Percentiles rank a stretch among this genome's conserved stretches.
These are phyloP conservation scores for Poecile atricapillus DNA, from an alignment of 2,113 vertebrate genomes.

Conservation along the genomic window DNA sequence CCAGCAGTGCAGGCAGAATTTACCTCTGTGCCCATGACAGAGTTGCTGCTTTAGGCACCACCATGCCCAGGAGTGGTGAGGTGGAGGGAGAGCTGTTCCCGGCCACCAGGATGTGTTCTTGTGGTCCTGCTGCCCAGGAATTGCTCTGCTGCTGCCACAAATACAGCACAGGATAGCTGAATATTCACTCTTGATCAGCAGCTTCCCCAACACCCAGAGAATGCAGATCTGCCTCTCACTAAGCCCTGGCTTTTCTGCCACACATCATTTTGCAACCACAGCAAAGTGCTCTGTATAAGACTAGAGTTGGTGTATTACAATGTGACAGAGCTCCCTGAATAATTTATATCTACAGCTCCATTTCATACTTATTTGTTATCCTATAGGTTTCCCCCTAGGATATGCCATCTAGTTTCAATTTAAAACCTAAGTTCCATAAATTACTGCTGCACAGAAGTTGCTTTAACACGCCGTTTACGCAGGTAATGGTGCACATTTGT, in stretches of 20 bases:
- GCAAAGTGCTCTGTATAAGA: background rate
- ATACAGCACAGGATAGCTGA: background rate
- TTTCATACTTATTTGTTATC: slow-evolving; percentile 47
- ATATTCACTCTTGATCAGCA: background rate
- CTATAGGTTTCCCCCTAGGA: slow-evolving; percentile 15
- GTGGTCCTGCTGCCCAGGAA: background rate
- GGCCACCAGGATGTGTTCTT: background rate
- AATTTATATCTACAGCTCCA: slow-evolving; percentile 3
- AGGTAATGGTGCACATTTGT: background rate
- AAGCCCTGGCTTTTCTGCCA: background rate
- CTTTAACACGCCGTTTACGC: slow-evolving; percentile 18
- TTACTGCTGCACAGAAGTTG: slow-evolving; percentile 11
- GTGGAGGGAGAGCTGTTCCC: background rate
- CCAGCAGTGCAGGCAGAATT: background rate
- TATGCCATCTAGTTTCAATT: slow-evolving; percentile 48
- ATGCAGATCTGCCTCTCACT: background rate
- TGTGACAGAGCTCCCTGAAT: slow-evolving; percentile 4
- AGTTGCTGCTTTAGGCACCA: background rate
- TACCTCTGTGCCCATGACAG: background rate
- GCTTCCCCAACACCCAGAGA: background rate
- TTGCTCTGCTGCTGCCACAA: background rate
- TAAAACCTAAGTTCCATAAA: slow-evolving; percentile 17
- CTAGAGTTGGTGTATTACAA: background rate
- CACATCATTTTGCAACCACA: background rate
- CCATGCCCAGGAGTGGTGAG: accelerated